These are phyloP conservation scores for Micromys minutus DNA, from an alignment of 2,113 vertebrate species.

Conservation along the genomic window DNA sequence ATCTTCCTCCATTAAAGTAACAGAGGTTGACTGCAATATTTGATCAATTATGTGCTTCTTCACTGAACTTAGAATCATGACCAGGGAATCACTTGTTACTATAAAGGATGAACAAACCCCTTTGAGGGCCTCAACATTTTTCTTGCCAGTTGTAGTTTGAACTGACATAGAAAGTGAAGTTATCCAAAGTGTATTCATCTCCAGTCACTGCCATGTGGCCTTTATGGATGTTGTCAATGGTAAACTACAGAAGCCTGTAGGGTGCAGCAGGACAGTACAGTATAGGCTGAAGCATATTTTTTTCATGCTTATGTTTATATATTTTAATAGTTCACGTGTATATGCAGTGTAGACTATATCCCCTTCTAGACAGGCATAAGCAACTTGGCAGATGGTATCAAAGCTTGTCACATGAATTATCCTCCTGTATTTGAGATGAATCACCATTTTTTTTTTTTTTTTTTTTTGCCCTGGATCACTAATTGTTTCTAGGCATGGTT, in stretches of 20 bases:
- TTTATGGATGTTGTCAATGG: neutral
- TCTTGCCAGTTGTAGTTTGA: neutral
- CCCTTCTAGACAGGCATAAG: neutral
- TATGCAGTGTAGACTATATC: neutral
- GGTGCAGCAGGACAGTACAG: no score
- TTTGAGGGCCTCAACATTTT: neutral
- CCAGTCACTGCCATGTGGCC: neutral
- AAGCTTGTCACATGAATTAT: neutral
- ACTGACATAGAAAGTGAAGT: neutral
- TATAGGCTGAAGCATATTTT: neutral
- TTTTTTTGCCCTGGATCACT: neutral
- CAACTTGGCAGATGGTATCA: neutral
- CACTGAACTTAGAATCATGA: neutral
- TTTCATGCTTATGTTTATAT: neutral
- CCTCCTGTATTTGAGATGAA: no score
- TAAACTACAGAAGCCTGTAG: neutral
- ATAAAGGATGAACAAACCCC: neutral
- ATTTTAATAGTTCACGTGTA: neutral
- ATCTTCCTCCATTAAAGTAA: neutral
- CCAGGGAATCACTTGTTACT: neutral
- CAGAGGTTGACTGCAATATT: neutral
- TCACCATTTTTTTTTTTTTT: no score
- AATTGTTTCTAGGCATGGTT: neutral
- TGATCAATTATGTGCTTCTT: neutral
- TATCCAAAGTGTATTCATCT: neutral